Conservation (phyloP, 2,888 invertebrate genomes). For the Oeneis ivallda region DNA sequence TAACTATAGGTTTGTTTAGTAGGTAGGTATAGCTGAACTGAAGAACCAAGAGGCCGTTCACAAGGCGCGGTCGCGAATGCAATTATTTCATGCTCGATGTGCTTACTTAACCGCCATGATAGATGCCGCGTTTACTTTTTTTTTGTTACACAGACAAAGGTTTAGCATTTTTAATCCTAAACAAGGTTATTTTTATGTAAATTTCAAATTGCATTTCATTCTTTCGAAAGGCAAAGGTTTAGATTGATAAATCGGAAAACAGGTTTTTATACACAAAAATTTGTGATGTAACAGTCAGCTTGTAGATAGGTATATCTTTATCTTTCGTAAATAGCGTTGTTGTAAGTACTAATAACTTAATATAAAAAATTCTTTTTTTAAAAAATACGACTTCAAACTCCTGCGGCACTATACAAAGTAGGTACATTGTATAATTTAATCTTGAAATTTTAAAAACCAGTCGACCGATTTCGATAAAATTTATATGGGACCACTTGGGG, state of each 20-base stretch:
- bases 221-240: not conserved
- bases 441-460: too few species aligned
- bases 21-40: constrained; percentile 56
- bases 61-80: constrained; percentile 72
- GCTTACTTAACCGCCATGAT: constrained; percentile 67
- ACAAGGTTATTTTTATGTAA: constrained; percentile 19
- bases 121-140: constrained; percentile 35
- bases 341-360: too few species aligned
- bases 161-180: not conserved
- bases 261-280: not conserved
- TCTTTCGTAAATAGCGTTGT: constrained; percentile 1
- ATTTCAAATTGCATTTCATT: not conserved
- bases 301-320: constrained; percentile 23
- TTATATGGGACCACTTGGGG: too few species aligned
- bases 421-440: too few species aligned
- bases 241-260: not conserved
- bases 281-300: not conserved
- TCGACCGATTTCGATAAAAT: too few species aligned
- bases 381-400: too few species aligned
- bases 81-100: constrained; percentile 73
- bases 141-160: constrained; percentile 26
- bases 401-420: too few species aligned
- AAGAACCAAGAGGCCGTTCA: constrained; percentile 54
- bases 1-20: constrained; percentile 60
- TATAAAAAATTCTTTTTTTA: too few species aligned